Evolutionary conservation across 1,140 invertebrate species (phyloP).

Genomic region (Antheraea pernyi): DNA sequence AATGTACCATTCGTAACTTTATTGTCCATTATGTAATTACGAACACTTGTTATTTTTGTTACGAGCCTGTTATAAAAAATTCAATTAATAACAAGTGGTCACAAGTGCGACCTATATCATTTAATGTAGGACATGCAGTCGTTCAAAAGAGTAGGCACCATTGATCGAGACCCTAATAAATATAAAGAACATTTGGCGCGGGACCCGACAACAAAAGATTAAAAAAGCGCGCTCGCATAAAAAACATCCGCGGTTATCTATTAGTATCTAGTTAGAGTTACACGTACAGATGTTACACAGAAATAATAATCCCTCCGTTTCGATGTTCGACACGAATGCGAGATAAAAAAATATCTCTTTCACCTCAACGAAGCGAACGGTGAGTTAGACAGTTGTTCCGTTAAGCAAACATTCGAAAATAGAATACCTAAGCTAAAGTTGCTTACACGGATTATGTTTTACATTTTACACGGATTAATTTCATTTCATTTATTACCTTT

Average conservation of each 20-base stretch:
- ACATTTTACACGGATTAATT: not conserved
- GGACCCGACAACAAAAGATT: conserved; percentile 61
- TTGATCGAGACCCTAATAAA: conserved; percentile 48
- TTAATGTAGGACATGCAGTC: conserved; percentile 34
- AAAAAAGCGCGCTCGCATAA: conserved; percentile 67
- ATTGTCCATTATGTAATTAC: conserved; percentile 17
- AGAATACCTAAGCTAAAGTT: conserved; percentile 2
- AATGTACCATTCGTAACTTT: conserved; percentile 14
- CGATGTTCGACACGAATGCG: conserved; percentile 6
- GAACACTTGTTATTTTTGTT: conserved; percentile 29
- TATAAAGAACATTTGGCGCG: conserved; percentile 70
- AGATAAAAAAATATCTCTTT: conserved; percentile 6
- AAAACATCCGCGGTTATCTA: conserved; percentile 77
- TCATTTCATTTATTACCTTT: no score
- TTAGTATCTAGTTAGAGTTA: conserved; percentile 77
- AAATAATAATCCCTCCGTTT: conserved; percentile 5
- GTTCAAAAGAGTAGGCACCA: not conserved
- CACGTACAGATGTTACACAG: conserved; percentile 72
- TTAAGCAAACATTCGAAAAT: conserved; percentile 56
- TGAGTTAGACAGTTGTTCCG: conserved; percentile 37
- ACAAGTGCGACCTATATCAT: conserved; percentile 62
- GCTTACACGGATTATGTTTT: not conserved
- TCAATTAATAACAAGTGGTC: conserved; percentile 71
- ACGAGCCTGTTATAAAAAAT: conserved; percentile 49
- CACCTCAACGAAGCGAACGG: not conserved